Conservation (phyloP, 2,888 invertebrate species). For the Apeira syringaria region DNA sequence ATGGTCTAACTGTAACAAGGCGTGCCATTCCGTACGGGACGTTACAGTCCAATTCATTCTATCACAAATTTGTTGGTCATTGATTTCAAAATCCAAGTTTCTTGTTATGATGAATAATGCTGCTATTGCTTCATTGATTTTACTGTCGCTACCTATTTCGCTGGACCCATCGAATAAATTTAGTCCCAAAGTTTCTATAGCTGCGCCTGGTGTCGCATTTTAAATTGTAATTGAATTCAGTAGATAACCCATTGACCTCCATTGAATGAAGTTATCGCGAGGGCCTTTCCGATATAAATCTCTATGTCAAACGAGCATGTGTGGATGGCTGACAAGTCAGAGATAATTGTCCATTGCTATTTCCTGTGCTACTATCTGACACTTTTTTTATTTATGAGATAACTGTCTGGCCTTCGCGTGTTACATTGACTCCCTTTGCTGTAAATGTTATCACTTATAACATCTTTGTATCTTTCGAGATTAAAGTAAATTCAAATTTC, state of each 20-base stretch:
- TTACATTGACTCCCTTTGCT: constrained; percentile 5
- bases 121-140: neutral
- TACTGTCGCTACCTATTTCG: too few species aligned
- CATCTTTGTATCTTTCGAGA: too few species aligned
- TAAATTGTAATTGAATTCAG: constrained; percentile 39
- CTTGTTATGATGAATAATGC: constrained; percentile 13
- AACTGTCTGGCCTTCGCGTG: constrained; percentile 39
- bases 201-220: constrained; percentile 28
- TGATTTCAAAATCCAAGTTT: constrained; percentile 35
- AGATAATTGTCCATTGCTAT: constrained; percentile 72
- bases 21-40: constrained; percentile 41
- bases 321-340: constrained; percentile 46
- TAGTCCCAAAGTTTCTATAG: constrained; percentile 8
- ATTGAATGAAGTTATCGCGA: constrained; percentile 36
- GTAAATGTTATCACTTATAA: neutral
- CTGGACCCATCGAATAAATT: too few species aligned
- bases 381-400: constrained; percentile 56
- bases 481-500: too few species aligned
- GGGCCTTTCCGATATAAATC: constrained; percentile 52
- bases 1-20: constrained; percentile 69
- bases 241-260: constrained; percentile 41
- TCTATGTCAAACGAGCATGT: constrained; percentile 44
- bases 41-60: constrained; percentile 42
- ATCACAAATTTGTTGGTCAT: constrained; percentile 46
- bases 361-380: constrained; percentile 70